phyloP scores from a whole-genome alignment of 2,113 vertebrate species.

The Centropristis striata region DNA sequence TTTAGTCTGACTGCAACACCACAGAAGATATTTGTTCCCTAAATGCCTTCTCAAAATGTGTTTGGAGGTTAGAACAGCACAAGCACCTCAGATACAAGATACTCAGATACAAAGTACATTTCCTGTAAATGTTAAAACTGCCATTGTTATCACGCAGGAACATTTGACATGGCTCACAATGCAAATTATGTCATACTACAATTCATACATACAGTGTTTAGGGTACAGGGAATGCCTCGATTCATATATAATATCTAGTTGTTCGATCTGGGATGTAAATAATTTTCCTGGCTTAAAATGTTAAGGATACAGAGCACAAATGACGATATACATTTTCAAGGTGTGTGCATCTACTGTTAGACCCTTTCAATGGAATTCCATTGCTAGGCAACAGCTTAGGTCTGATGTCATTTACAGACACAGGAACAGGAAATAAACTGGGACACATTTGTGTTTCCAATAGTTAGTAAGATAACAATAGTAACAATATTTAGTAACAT shows the following conservation, averaged over 20 bases:
- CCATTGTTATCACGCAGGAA: not conserved
- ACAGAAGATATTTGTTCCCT: constrained; percentile 47
- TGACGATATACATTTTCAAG: not conserved
- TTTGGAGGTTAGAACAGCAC: constrained; percentile 21
- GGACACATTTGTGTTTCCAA: too few species aligned
- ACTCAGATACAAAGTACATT: not conserved
- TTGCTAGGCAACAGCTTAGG: too few species aligned
- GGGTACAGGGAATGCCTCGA: not conserved
- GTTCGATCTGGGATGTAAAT: not conserved
- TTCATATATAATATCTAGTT: not conserved
- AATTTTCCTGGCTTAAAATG: not conserved
- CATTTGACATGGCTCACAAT: constrained; percentile 1
- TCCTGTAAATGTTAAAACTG: not conserved
- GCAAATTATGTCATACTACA: not conserved
- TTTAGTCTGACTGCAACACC: constrained; percentile 61
- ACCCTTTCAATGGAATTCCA: too few species aligned
- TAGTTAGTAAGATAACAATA: too few species aligned
- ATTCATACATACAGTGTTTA: not conserved
- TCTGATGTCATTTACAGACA: too few species aligned
- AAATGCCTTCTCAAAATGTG: constrained; percentile 46
- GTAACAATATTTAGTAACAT: not conserved
- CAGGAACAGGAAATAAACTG: too few species aligned
- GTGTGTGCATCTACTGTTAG: not conserved
- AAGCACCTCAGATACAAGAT: too few species aligned
- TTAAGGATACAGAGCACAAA: not conserved